phyloP scores from a whole-genome alignment of 2,113 vertebrate species.

The Gnathonemus echidnorhynchus region DNA sequence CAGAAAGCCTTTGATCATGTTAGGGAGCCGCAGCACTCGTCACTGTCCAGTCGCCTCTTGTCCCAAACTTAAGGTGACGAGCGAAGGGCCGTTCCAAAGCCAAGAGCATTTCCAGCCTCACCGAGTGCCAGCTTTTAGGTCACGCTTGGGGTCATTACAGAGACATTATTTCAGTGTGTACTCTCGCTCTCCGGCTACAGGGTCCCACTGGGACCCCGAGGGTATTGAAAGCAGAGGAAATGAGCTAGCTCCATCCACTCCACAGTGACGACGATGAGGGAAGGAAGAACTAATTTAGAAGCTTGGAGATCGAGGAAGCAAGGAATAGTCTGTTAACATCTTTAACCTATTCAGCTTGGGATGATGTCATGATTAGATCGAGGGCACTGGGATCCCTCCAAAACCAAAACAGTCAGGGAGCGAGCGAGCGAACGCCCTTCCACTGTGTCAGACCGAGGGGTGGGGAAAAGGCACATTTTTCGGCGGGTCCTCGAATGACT shows the following conservation, averaged over 20 bases:
- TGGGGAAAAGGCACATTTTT: conserved; percentile 32
- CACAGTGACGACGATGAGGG: conserved; percentile 29
- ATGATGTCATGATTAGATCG: conserved; percentile 78
- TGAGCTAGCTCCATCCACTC: conserved; percentile 6
- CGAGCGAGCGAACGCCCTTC: conserved; percentile 38
- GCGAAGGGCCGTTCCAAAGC: not conserved
- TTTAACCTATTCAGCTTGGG: conserved; percentile 69
- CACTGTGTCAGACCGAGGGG: conserved; percentile 25
- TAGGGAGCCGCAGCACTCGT: not conserved
- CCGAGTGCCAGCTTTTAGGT: not conserved
- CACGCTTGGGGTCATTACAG: not conserved
- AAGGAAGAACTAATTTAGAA: conserved; percentile 56
- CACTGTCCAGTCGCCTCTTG: not conserved
- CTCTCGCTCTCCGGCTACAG: not conserved
- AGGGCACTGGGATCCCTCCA: conserved; percentile 69
- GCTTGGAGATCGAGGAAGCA: conserved; percentile 42
- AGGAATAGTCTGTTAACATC: conserved; percentile 68
- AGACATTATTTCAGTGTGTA: not conserved
- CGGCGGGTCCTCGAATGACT: conserved; percentile 40
- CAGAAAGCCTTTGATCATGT: conserved; percentile 20
- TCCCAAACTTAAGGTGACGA: not conserved
- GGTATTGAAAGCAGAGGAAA: conserved; percentile 18
- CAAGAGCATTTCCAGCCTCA: not conserved
- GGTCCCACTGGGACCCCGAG: not conserved
- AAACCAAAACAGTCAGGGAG: conserved; percentile 65